Conservation (phyloP, 1,140 invertebrate species). For the Pantala flavescens region DNA sequence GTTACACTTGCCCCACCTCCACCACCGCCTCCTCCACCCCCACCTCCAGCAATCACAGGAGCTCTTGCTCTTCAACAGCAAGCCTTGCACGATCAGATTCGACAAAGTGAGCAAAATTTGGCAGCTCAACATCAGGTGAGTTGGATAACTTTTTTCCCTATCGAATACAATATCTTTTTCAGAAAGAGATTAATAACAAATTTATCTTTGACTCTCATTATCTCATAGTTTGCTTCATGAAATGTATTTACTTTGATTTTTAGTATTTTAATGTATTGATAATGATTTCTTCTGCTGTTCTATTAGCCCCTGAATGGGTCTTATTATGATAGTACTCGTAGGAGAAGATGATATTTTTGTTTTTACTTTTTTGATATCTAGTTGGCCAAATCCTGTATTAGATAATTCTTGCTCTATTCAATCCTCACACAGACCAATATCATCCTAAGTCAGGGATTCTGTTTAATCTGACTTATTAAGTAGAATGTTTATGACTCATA, state of each 20-base stretch:
- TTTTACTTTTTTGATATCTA: no score
- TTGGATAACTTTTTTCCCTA: conserved; percentile 17
- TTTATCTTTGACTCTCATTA: background rate
- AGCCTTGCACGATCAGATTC: conserved; percentile 79
- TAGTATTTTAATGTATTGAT: background rate
- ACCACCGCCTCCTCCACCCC: background rate
- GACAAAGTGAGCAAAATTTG: conserved; percentile 88
- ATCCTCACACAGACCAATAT: no score
- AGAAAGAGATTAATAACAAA: background rate
- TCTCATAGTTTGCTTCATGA: background rate
- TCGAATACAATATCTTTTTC: background rate
- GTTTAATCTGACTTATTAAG: no score
- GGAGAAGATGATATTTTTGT: no score
- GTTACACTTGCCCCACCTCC: background rate
- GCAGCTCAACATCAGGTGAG: conserved; percentile 79
- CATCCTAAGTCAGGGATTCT: no score
- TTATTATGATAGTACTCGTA: no score
- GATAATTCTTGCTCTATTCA: no score
- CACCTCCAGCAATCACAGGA: conserved; percentile 31
- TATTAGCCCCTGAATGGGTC: no score
- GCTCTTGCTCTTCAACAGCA: conserved; percentile 57
- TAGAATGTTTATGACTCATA: no score
- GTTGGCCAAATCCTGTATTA: no score
- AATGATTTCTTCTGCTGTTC: no score
- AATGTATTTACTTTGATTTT: conserved; percentile 1